These are phyloP conservation scores for Palythoa heliodiscus DNA, from an alignment of 92 coral and sea anemone genomes.

Conservation along the genomic window DNA sequence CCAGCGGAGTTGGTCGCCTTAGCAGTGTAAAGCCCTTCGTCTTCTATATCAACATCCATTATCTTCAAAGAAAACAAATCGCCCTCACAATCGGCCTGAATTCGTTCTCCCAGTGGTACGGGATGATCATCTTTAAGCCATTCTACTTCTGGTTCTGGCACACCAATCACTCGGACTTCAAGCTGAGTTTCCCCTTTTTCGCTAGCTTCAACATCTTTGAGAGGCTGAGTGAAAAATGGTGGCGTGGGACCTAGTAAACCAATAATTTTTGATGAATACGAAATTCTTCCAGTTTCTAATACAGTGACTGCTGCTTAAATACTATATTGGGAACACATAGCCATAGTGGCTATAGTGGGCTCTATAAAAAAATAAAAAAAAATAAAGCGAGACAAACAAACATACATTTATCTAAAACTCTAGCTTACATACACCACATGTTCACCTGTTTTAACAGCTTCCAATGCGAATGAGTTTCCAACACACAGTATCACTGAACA, in stretches of 20 bases:
- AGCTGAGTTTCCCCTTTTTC: conserved; percentile 59
- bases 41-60: conserved; percentile 68
- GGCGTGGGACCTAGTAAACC: conserved; percentile 46
- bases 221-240: conserved; percentile 57
- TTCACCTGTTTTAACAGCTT: too few relatives aligned
- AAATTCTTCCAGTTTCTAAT: not conserved
- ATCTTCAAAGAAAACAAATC: conserved; percentile 61
- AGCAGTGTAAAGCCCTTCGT: conserved; percentile 80
- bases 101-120: conserved; percentile 57
- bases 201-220: conserved; percentile 51
- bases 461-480: too few relatives aligned
- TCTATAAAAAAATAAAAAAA: too few relatives aligned
- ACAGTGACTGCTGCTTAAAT: too few relatives aligned
- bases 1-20: conserved; percentile 79
- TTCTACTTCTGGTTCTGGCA: conserved; percentile 76
- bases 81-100: conserved; percentile 57
- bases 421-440: too few relatives aligned
- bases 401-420: too few relatives aligned
- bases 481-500: too few relatives aligned
- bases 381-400: too few relatives aligned
- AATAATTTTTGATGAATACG: not conserved
- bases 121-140: conserved; percentile 80
- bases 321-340: too few relatives aligned
- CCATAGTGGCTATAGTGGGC: too few relatives aligned
- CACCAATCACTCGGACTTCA: conserved; percentile 66